Percentiles rank a stretch among this genome's conserved stretches.
These are phyloP conservation scores for Nylanderia fulva DNA, from an alignment of 1,140 invertebrate genomes.

Conservation along the genomic window DNA sequence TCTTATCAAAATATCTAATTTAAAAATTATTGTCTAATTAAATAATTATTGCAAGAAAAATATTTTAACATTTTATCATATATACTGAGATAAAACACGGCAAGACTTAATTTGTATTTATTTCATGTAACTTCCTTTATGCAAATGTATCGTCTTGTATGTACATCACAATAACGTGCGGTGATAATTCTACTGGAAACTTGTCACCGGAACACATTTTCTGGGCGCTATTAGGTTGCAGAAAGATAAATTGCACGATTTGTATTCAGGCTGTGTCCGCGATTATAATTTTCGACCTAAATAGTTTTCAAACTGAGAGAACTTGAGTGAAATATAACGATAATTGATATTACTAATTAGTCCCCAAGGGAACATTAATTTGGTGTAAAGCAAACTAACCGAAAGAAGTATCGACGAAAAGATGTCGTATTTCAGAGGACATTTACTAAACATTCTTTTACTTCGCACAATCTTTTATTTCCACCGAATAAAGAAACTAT, in stretches of 20 bases:
- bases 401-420: neutral
- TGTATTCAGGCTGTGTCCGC: constrained; percentile 44
- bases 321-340: neutral
- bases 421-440: neutral
- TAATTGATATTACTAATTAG: constrained; percentile 8
- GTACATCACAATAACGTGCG: constrained; percentile 3
- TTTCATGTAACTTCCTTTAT: constrained; percentile 34
- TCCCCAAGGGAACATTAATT: neutral
- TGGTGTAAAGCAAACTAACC: too few species aligned
- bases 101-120: constrained; percentile 44
- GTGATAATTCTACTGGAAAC: constrained; percentile 38
- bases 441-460: neutral
- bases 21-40: neutral
- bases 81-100: neutral
- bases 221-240: constrained; percentile 5
- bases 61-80: neutral
- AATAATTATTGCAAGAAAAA: neutral
- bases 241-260: constrained; percentile 45
- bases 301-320: constrained; percentile 22
- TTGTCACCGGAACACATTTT: constrained; percentile 40
- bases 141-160: constrained; percentile 40
- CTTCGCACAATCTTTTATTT: neutral
- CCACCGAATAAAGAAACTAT: constrained; percentile 26
- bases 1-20: neutral
- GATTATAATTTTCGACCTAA: constrained; percentile 50